phyloP scores from a whole-genome alignment of 1,140 invertebrate species.

The Andricus grossulariae region DNA sequence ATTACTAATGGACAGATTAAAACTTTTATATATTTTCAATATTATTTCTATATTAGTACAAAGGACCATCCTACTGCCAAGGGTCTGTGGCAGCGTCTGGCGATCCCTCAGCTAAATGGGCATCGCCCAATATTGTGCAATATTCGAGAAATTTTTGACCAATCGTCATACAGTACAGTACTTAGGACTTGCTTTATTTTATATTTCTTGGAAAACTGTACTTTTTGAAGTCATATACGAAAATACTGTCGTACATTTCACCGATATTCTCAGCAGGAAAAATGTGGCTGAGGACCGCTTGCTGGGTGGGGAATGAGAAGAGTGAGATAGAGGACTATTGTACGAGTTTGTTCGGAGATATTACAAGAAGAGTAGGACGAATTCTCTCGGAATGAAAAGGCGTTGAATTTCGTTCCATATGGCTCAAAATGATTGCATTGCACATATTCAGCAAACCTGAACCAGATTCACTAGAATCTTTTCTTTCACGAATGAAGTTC shows the following conservation, averaged over 20 bases:
- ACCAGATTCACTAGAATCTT: background rate
- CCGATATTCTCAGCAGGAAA: constrained; percentile 39
- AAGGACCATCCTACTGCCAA: too few relatives aligned
- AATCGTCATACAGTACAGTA: too few relatives aligned
- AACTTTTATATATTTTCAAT: too few relatives aligned
- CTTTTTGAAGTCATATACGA: too few relatives aligned
- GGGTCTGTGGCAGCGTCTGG: too few relatives aligned
- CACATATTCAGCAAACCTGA: constrained; percentile 8
- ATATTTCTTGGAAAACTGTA: too few relatives aligned
- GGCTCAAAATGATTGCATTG: constrained; percentile 31
- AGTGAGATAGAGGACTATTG: constrained; percentile 41
- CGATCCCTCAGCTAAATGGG: too few relatives aligned
- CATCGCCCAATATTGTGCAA: too few relatives aligned
- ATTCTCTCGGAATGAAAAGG: constrained; percentile 48
- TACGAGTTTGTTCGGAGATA: constrained; percentile 49
- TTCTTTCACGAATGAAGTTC: background rate
- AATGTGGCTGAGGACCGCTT: constrained; percentile 37
- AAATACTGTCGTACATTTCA: constrained; percentile 31
- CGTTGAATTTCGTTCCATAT: constrained; percentile 50
- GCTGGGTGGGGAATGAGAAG: constrained; percentile 32
- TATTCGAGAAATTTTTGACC: too few relatives aligned
- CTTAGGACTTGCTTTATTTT: too few relatives aligned
- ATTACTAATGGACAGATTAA: too few relatives aligned
- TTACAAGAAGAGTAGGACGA: constrained; percentile 50
- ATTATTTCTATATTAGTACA: too few relatives aligned